These are phyloP conservation scores for Sturnira hondurensis DNA, from an alignment of 2,113 vertebrate genomes.

Conservation along the genomic window DNA sequence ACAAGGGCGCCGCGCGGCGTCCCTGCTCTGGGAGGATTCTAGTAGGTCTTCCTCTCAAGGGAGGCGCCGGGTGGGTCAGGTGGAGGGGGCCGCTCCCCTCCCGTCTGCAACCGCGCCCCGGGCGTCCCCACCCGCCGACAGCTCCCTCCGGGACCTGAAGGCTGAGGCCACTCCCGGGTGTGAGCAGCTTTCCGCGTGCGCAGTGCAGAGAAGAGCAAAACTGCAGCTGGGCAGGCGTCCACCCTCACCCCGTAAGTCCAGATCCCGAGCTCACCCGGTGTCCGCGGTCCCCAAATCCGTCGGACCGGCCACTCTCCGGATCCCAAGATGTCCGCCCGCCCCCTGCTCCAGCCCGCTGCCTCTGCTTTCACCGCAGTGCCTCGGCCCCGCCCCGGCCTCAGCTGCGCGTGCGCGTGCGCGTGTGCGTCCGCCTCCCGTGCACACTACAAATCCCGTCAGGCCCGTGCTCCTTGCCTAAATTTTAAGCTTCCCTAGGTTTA, in stretches of 20 bases:
- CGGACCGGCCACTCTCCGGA: constrained; percentile 33
- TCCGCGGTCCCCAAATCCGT: constrained; percentile 24
- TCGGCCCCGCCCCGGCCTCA: constrained; percentile 52
- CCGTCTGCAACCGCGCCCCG: constrained; percentile 52
- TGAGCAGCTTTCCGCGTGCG: constrained; percentile 9
- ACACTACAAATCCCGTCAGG: constrained; percentile 58
- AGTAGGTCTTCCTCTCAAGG: neutral
- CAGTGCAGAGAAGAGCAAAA: neutral
- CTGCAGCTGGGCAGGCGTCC: neutral
- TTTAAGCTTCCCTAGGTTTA: neutral
- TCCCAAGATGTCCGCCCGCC: constrained; percentile 76
- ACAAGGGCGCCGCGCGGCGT: neutral
- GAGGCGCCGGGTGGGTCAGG: neutral
- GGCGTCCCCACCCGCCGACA: constrained; percentile 65
- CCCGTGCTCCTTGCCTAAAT: neutral
- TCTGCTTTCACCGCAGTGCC: constrained; percentile 74
- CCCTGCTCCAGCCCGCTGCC: constrained; percentile 63
- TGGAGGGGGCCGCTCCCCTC: constrained; percentile 55
- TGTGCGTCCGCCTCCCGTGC: neutral
- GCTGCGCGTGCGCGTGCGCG: constrained; percentile 67
- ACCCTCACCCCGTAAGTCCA: neutral
- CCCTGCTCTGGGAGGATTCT: neutral
- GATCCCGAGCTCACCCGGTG: constrained; percentile 61
- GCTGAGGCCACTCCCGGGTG: constrained; percentile 45
- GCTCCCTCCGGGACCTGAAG: constrained; percentile 28